Base-by-base conservation (phyloP, 2,113 vertebrate species). In the Menura novaehollandiae region DNA sequence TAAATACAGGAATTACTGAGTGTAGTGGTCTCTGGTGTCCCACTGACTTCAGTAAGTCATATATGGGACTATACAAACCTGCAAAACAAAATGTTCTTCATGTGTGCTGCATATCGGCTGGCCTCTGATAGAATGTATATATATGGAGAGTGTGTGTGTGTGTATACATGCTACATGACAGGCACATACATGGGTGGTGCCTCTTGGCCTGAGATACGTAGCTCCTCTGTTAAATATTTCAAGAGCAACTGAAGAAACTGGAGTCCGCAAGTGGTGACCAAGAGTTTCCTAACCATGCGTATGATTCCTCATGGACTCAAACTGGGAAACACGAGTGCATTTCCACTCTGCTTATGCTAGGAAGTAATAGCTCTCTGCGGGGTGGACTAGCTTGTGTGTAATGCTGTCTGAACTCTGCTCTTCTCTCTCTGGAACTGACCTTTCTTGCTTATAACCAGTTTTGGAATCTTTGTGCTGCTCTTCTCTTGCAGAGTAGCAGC, bases 131-230 rank as follows among this genome's bases (percentile, higher is more conserved):
- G 18, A 7, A 75, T 28, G 33, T 28, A 7, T 35, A 6, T 24
- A 5, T 59, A 18, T 39, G 49, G n/a, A n/a, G n/a, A n/a, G n/a
- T n/a, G 5, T 24, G 2, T 49, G 3, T 43, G 1, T 15, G 26
- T 75, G 21, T 64, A 10, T 51, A 7, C 2, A 1, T 60, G 33
- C 14, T 74, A 6, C 20, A 9, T 59, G 41, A 51, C 79, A 60
- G 51, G 30, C 33, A 15, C 69, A 28, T 47, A 28, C 7, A 9
- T 83, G 60, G 52, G 43, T 92, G 43, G 19, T 73, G 24, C 49
- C 44, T 60, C 53, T 56, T 86, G 44, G 37, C n/a, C 22, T 46
- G 37, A 66, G 66, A 47, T 49, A 37, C 0, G 0, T 52, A 15
- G 22, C 35, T 86, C 14, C 51, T 77, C n/a, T 81, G 22, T 80